Conservation (phyloP, 2,888 invertebrate species). For the Arenicola marina region DNA sequence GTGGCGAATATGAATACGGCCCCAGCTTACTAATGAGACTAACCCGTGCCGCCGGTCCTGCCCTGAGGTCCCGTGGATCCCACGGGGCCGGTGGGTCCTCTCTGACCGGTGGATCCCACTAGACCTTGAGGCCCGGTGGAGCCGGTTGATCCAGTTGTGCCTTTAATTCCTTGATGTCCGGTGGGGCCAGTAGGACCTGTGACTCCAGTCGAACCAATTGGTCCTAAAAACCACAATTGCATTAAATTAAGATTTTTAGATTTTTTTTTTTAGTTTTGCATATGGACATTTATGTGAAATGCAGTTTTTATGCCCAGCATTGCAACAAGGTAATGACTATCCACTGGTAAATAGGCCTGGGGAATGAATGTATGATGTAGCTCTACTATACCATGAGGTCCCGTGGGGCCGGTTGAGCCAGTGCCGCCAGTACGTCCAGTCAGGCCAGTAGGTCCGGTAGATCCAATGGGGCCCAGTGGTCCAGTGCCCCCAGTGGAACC, state of each 20-base stretch:
- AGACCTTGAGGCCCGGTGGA: conserved; percentile 1
- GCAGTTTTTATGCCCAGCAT: too few relatives aligned
- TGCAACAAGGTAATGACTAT: too few relatives aligned
- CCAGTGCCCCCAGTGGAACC: neutral
- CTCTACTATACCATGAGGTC: too few relatives aligned
- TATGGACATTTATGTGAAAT: too few relatives aligned
- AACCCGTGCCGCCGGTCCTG: neutral
- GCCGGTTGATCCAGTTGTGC: conserved; percentile 6
- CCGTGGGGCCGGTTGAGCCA: conserved; percentile 1
- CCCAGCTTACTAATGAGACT: too few relatives aligned
- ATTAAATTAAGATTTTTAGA: too few relatives aligned
- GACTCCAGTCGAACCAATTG: conserved; percentile 1
- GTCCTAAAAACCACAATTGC: too few relatives aligned
- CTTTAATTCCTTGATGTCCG: conserved; percentile 4
- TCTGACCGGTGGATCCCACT: conserved; percentile 1
- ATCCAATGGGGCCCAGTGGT: neutral
- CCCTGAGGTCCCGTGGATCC: conserved; percentile 3
- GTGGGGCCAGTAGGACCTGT: conserved; percentile 6
- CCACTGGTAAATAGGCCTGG: too few relatives aligned
- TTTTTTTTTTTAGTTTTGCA: too few relatives aligned
- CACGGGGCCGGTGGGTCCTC: neutral
- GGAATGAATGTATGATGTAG: too few relatives aligned
- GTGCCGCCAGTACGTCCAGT: conserved; percentile 8
- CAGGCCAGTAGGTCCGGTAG: conserved; percentile 2
- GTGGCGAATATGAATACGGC: too few relatives aligned